A percentile compares a stretch with the other conserved stretches of the same genome.
Conservation (phyloP, 2,888 invertebrate genomes). For the Platycheirus rosarum region DNA sequence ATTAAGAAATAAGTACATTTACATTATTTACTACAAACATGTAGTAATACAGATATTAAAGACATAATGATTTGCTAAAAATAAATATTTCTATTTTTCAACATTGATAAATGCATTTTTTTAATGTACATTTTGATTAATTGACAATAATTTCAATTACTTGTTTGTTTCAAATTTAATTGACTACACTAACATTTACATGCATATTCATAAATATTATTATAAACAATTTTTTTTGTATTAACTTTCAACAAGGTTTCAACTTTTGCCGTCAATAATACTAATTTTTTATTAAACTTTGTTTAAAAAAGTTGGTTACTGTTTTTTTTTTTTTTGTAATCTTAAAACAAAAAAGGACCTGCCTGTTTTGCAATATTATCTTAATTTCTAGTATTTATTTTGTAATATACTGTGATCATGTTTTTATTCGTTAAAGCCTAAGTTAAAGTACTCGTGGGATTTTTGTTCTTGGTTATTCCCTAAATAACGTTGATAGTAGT, state of each 20-base stretch:
- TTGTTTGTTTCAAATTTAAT: conserved; percentile 42
- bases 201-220: conserved; percentile 49
- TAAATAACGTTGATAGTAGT: no score
- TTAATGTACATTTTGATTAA: conserved; percentile 42
- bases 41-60: conserved; percentile 12
- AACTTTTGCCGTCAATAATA: conserved; percentile 3
- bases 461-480: background rate
- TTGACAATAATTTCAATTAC: conserved; percentile 53
- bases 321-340: conserved; percentile 42
- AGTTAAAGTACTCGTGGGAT: no score
- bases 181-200: conserved; percentile 72
- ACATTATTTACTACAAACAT: background rate
- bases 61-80: conserved; percentile 44
- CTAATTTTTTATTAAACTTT: conserved; percentile 36
- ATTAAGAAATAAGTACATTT: conserved; percentile 63
- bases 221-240: conserved; percentile 34
- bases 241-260: conserved; percentile 26
- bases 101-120: conserved; percentile 69
- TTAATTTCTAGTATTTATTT: conserved; percentile 40
- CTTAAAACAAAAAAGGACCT: conserved; percentile 70
- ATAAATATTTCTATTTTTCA: conserved; percentile 36
- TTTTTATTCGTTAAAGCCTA: no score
- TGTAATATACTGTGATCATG: background rate
- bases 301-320: conserved; percentile 39
- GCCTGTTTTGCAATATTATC: conserved; percentile 71